phyloP scores from a whole-genome alignment of 2,797 vertebrate species.

The Dromococcyx pavoninus region DNA sequence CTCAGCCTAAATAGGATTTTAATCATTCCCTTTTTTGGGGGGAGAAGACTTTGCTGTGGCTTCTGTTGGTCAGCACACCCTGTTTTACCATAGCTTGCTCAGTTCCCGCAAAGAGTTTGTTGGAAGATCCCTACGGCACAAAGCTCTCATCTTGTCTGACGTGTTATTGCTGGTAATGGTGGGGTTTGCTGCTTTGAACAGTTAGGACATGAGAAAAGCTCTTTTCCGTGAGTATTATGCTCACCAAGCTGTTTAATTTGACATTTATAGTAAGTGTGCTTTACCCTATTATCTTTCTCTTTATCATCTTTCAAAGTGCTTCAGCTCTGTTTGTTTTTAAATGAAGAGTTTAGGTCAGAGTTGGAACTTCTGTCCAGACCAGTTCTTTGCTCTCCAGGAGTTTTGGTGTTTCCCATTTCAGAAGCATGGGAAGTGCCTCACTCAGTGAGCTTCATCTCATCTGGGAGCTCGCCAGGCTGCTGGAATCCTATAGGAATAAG shows the following conservation, averaged over 20 bases:
- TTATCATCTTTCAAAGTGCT: not conserved
- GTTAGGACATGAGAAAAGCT: not conserved
- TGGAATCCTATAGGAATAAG: not conserved
- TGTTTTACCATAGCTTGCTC: fast-evolving
- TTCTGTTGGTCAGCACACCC: not conserved
- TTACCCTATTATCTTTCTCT: not conserved
- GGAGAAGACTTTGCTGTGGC: not conserved
- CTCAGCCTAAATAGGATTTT: not conserved
- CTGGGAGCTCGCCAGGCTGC: not conserved
- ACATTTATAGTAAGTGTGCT: not conserved
- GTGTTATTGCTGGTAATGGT: not conserved
- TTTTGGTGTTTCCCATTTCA: not conserved
- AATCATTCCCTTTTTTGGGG: not conserved
- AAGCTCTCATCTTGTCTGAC: not conserved
- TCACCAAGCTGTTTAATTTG: not conserved
- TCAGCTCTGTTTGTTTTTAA: not conserved
- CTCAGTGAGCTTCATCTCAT: not conserved
- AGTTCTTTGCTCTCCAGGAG: not conserved
- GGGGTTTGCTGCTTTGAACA: not conserved
- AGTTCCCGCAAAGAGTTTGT: fast-evolving
- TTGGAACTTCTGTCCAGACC: not conserved
- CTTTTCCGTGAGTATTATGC: not conserved
- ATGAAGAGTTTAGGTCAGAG: not conserved
- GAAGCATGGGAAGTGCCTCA: not conserved
- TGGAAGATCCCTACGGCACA: not conserved